Evolutionary conservation across 1,140 invertebrate species (phyloP), one percentile per base, ranked within the genome.

Genomic region (Meloidogyne floridensis): DNA sequence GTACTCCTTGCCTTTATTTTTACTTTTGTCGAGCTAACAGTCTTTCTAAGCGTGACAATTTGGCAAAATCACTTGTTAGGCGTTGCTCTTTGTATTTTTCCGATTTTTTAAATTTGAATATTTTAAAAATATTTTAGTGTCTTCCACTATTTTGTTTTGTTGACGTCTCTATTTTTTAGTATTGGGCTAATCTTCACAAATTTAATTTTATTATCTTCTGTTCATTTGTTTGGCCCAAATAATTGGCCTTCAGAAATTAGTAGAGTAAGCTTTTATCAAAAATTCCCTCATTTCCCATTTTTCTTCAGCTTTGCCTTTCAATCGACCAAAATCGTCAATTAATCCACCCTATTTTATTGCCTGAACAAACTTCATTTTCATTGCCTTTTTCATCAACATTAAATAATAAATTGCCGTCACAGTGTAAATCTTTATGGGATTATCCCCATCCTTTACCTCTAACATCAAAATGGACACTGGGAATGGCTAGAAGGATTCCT

Each of bases 61-160:
- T 82, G 72, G 83, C 87, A 0, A 87, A 88, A 80, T 80, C 80
- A 8, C 87, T 85, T 76, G 82, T 88, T 7, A 76, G 81, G 84
- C 87, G 73, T 42, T 69, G 42, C 42, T 15, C 20, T 47, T 70
- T 20, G 77, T 42, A 20, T 15, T 53, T 32, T n/a, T 32, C 5
- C 2, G 0, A 56, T 15, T 70, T 81, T n/a, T 51, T 32, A 43
- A 18, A 13, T 73, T 2, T 72, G 3, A 18, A 15, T 15, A 18
- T 72, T 71, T 74, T 47, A 20, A 13, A 18, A 15, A 84, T 81
- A 70, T 84, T 86, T 70, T 86, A 87, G 74, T 86, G 80, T 80
- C n/a, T 88, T 87, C 72, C 87, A 88, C 80, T 88, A 88, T 56
- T 72, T 72, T n/a, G 75, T 88, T 20, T 77, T 88, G 11, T 42